Evolutionary conservation across 1,140 invertebrate genomes (phyloP).

Genomic region (Drosophila eugracilis): DNA sequence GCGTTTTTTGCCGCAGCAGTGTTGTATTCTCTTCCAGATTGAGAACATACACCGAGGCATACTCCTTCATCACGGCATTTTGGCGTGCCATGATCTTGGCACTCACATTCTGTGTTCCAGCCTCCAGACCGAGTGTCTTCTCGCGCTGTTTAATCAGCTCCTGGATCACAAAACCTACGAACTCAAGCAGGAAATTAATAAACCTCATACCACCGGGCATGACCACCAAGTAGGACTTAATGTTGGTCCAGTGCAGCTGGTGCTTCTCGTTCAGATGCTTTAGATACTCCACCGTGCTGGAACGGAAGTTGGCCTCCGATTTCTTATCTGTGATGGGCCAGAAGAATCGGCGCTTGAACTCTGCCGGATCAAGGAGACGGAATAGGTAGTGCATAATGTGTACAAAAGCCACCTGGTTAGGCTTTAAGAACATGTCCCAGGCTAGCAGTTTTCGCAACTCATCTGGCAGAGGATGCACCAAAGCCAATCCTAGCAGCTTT

Average conservation of each 20-base stretch:
- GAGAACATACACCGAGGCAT: slow-evolving; percentile 59
- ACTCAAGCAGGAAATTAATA: slow-evolving; percentile 72
- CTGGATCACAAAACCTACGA: slow-evolving; percentile 67
- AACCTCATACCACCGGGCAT: slow-evolving; percentile 84
- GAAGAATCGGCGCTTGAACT: slow-evolving; percentile 84
- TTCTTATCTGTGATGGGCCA: slow-evolving; percentile 86
- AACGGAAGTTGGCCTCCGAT: slow-evolving; percentile 85
- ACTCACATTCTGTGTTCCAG: slow-evolving; percentile 11
- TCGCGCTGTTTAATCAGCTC: slow-evolving; percentile 69
- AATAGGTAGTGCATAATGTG: slow-evolving; percentile 85
- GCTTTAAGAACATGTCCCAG: slow-evolving; percentile 86
- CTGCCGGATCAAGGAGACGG: slow-evolving; percentile 83
- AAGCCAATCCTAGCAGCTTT: slow-evolving; percentile 57
- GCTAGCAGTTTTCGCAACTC: slow-evolving; percentile 65
- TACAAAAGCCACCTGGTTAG: slow-evolving; percentile 85
- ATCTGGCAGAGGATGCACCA: slow-evolving; percentile 65
- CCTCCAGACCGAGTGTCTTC: slow-evolving; percentile 40
- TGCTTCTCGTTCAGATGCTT: slow-evolving; percentile 79
- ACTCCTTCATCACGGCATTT: slow-evolving; percentile 64
- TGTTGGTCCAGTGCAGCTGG: slow-evolving; percentile 69
- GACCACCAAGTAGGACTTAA: slow-evolving; percentile 78
- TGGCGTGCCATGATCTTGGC: slow-evolving; percentile 49
- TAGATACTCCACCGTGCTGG: slow-evolving; percentile 74
- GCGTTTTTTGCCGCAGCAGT: slow-evolving; percentile 11
- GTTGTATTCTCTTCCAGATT: slow-evolving; percentile 38